These are phyloP conservation scores for Athrips mouffetella DNA, from an alignment of 2,888 invertebrate species.

Conservation along the genomic window DNA sequence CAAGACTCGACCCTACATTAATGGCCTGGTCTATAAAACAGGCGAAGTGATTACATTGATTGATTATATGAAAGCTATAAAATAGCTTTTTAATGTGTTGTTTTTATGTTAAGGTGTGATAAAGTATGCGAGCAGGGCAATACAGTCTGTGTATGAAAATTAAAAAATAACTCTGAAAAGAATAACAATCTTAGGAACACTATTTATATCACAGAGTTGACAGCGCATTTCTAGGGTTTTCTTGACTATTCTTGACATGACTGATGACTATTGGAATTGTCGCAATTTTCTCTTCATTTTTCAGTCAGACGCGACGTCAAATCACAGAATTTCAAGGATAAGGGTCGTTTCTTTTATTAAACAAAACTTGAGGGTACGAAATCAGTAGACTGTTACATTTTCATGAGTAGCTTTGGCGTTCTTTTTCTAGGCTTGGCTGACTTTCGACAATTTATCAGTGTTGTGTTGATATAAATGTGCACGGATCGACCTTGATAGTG, in stretches of 20 bases:
- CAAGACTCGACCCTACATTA: conserved; percentile 21
- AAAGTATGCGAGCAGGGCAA: no score
- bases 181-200: no score
- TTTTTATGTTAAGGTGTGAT: neutral
- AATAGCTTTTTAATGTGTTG: neutral
- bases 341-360: no score
- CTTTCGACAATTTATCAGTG: conserved; percentile 21
- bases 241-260: neutral
- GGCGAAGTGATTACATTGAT: neutral
- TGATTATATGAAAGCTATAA: neutral
- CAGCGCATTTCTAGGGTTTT: no score
- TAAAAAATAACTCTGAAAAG: no score
- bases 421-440: neutral
- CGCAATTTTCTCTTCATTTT: neutral
- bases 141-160: no score
- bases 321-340: no score
- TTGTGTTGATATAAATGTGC: conserved; percentile 29
- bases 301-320: neutral
- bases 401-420: neutral
- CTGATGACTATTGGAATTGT: neutral
- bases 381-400: no score
- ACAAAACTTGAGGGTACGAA: no score
- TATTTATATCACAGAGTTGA: no score
- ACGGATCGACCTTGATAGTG: conserved; percentile 30
- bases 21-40: neutral